Evolutionary conservation across 2,797 vertebrate species (phyloP).

Genomic region (Cryptoblepharus egeriae): DNA sequence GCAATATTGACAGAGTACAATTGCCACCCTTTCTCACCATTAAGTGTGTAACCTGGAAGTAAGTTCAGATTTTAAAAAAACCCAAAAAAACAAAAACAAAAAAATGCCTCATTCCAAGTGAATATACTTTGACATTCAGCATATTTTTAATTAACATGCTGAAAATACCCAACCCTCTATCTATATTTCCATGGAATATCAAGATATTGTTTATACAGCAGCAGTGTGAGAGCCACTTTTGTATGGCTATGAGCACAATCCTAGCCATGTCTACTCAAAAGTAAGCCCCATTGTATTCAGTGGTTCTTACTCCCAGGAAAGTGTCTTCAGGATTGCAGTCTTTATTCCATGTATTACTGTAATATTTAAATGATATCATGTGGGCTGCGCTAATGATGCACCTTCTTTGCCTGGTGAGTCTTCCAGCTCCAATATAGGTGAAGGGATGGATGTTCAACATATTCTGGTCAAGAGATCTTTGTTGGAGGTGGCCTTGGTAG

Average conservation of each 20-base stretch:
- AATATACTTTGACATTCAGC: background rate
- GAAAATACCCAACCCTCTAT: background rate
- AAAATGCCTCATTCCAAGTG: background rate
- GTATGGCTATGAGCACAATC: too few relatives aligned
- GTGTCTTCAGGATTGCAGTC: too few relatives aligned
- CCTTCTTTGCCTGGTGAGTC: background rate
- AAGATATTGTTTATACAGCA: background rate
- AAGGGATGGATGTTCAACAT: too few relatives aligned
- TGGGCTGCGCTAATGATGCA: background rate
- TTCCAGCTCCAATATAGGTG: background rate
- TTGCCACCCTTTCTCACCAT: background rate
- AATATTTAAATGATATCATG: background rate
- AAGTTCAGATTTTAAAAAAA: background rate
- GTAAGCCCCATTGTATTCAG: too few relatives aligned
- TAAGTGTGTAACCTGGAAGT: background rate
- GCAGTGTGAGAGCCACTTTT: background rate
- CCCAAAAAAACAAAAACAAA: too few relatives aligned
- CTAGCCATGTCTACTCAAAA: too few relatives aligned
- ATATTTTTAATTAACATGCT: background rate
- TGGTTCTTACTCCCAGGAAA: too few relatives aligned
- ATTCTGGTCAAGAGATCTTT: too few relatives aligned
- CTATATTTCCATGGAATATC: background rate
- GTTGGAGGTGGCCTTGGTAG: too few relatives aligned
- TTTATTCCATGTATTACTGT: background rate
- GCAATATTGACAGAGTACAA: background rate